These are phyloP conservation scores for Erynnis tages DNA, from an alignment of 2,888 invertebrate species.

Conservation along the genomic window DNA sequence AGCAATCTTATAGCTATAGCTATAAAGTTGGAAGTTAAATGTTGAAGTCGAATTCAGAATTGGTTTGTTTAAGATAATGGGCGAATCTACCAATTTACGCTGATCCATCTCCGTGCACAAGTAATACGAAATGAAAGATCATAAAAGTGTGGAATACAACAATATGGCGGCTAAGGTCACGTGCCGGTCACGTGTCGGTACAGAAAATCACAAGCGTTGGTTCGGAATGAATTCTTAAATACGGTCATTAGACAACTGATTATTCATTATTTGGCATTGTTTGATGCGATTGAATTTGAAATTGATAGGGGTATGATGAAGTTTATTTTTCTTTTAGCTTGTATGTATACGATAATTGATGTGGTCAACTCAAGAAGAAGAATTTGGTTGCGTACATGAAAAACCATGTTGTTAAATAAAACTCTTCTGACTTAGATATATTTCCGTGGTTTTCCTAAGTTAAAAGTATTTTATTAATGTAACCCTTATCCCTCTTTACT, in stretches of 20 bases:
- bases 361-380: neutral
- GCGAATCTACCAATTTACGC: constrained; percentile 45
- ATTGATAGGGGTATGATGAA: constrained; percentile 61
- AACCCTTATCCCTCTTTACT: too few relatives aligned
- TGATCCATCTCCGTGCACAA: constrained; percentile 12
- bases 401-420: too few relatives aligned
- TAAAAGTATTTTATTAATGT: too few relatives aligned
- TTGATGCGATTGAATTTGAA: constrained; percentile 63
- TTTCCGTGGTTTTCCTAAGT: too few relatives aligned
- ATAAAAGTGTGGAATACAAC: constrained; percentile 41
- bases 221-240: constrained; percentile 74
- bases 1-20: constrained; percentile 15
- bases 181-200: constrained; percentile 65
- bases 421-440: too few relatives aligned
- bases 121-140: constrained; percentile 30
- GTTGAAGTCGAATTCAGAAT: constrained; percentile 50
- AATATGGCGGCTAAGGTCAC: constrained; percentile 64
- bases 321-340: constrained; percentile 24
- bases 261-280: constrained; percentile 59
- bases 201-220: constrained; percentile 72
- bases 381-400: neutral
- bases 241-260: constrained; percentile 71
- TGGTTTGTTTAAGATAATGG: constrained; percentile 72
- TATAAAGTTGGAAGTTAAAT: constrained; percentile 26
- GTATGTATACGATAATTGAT: constrained; percentile 6